Percentiles rank a stretch among this genome's conserved stretches.
Conservation (phyloP, 37 sponge, comb jelly and placozoan genomes). For the Chondrosia reniformis region DNA sequence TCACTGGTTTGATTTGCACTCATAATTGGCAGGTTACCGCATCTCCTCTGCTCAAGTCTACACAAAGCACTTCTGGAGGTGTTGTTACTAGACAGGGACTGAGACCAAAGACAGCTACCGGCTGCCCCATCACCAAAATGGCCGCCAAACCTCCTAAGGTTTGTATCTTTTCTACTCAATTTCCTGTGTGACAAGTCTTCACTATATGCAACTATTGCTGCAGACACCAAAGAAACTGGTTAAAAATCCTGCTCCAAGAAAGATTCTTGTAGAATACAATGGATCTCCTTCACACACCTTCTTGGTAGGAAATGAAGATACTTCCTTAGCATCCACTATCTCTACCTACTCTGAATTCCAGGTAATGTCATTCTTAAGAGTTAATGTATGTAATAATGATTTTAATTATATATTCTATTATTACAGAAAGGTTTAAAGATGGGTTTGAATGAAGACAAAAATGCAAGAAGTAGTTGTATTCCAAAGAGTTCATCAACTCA, state of each 20-base stretch:
- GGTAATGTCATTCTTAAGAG: not conserved
- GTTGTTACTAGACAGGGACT: not conserved
- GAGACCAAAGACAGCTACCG: not conserved
- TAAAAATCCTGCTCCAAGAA: constrained; percentile 27
- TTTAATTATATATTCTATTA: not conserved
- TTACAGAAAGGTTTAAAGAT: not conserved
- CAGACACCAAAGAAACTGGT: constrained; percentile 14
- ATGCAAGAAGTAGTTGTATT: constrained; percentile 36
- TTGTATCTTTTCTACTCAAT: no score
- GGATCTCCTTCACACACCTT: constrained; percentile 17
- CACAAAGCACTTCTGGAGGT: constrained; percentile 1
- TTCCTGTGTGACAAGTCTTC: no score
- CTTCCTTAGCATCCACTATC: constrained; percentile 62
- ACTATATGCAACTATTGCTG: not conserved
- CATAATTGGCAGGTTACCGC: constrained; percentile 13
- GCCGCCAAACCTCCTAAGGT: not conserved
- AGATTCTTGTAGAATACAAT: constrained; percentile 51
- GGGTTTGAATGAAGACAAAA: not conserved
- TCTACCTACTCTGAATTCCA: constrained; percentile 72
- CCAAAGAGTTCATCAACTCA: constrained; percentile 36
- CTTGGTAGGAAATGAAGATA: constrained; percentile 25
- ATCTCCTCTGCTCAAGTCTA: constrained; percentile 38
- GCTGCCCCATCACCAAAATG: not conserved
- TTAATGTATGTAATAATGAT: not conserved
- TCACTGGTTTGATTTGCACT: not conserved